Evolutionary conservation across 2,113 vertebrate species (phyloP).

Genomic region (Silurus glanis): DNA sequence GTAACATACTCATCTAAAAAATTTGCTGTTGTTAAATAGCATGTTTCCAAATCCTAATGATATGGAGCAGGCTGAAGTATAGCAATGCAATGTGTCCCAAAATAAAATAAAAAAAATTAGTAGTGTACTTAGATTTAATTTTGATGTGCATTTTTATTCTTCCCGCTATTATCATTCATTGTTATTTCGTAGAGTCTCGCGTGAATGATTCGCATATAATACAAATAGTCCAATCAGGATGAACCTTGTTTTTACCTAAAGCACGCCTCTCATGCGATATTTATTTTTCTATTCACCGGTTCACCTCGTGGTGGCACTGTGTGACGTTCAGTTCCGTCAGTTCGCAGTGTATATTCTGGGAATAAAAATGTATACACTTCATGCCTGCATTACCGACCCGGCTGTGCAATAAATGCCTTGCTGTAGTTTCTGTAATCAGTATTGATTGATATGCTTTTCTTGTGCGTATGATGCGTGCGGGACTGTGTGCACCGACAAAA

Average conservation of each 20-base stretch:
- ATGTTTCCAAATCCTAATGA: neutral
- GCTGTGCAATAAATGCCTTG: too few relatives aligned
- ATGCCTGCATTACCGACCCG: neutral
- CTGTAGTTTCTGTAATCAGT: neutral
- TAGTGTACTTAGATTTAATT: neutral
- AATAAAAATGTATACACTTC: neutral
- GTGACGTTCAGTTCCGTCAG: neutral
- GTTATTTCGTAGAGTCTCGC: neutral
- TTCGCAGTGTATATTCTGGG: neutral
- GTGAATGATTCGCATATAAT: neutral
- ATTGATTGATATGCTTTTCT: neutral
- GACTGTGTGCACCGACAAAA: neutral
- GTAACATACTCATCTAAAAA: neutral
- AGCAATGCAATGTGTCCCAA: neutral
- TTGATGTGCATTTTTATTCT: neutral
- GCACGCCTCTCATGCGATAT: neutral
- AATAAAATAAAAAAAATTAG: neutral
- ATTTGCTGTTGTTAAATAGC: neutral
- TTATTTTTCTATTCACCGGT: neutral
- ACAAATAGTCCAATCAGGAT: neutral
- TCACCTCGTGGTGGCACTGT: conserved; percentile 17
- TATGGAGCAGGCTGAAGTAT: neutral
- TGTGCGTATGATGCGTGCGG: too few relatives aligned
- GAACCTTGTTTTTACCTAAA: neutral
- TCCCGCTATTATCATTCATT: neutral